Conservation (phyloP, 1,140 invertebrate species). For the Drosophila kikkawai region DNA sequence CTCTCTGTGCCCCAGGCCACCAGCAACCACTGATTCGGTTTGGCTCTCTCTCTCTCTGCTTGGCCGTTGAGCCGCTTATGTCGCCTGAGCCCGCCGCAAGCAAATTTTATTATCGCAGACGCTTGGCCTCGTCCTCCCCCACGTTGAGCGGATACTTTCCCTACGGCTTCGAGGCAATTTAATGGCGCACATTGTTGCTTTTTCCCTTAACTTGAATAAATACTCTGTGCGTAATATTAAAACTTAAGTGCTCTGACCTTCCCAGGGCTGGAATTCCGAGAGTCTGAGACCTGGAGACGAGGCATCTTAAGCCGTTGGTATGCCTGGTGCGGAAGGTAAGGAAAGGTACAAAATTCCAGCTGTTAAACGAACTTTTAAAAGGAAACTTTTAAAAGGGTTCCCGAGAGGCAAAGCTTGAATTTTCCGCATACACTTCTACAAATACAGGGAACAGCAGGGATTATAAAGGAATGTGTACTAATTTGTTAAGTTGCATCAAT, state of each 20-base stretch:
- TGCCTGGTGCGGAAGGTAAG: conserved; percentile 6
- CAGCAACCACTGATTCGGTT: neutral
- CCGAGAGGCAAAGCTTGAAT: neutral
- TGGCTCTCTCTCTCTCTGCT: neutral
- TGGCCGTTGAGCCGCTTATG: conserved; percentile 68
- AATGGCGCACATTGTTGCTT: conserved; percentile 62
- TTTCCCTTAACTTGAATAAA: conserved; percentile 63
- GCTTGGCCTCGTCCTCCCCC: conserved; percentile 6
- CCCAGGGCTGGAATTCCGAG: conserved; percentile 5
- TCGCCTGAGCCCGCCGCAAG: conserved; percentile 52
- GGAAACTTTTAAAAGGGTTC: neutral
- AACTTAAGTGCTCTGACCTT: conserved; percentile 69
- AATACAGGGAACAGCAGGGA: too few species aligned
- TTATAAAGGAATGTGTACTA: conserved; percentile 3
- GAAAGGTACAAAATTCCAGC: conserved; percentile 26
- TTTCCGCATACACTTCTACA: neutral
- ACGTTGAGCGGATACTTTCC: neutral
- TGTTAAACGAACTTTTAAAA: neutral
- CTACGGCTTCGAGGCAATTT: conserved; percentile 35
- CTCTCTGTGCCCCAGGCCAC: neutral
- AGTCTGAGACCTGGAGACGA: neutral
- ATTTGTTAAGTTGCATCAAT: conserved; percentile 11
- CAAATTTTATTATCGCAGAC: conserved; percentile 66
- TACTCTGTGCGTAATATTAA: conserved; percentile 63
- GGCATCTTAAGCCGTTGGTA: conserved; percentile 4